Base-by-base conservation (phyloP, 2,113 vertebrate species). In the Meriones unguiculatus region DNA sequence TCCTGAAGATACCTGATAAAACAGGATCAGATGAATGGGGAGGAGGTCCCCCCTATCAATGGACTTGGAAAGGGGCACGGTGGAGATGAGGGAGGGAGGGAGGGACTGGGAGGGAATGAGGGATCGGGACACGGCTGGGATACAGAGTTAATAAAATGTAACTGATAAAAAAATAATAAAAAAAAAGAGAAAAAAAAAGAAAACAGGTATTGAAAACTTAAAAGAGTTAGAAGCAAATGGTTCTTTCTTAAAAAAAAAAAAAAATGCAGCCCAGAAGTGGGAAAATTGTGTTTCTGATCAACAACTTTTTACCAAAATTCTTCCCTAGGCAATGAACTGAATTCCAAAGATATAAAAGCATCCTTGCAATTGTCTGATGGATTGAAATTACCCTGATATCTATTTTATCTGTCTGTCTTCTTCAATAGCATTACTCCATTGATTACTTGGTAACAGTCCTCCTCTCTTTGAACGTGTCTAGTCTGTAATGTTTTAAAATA, bases 401-500 rank as follows among this genome's bases (percentile, higher is more conserved):
- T 5, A 10, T 90, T 57, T 70, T 14, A 89, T n/a, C 87, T n/a
- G 17, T 20, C 13, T 28, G 9, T 90, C 35, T 90, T 13, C 90
- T 95, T 76, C 96, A 94, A 93, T 89, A 86, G 46, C 38, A 76
- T 85, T 64, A 92, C 13, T 78, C 89, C 86, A 13, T 62, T 87
- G 77, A 94, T 75, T 87, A n/a, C 32, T 95, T 91, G 89, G 4
- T 18, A 78, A 65, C 64, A 57, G 3, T 35, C 10, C 4, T 9
- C 1, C 1, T 41, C 20, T 85, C 28, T 90, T 73, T 30, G 22
- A 95, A 89, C 9, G 22, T 75, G 20, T 91, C 78, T 82, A 75
- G 35, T 88, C 81, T 72, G 89, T 93, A 73, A 64, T 82, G 24
- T 96, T 97, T 78, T 5, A 72, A 95, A 92, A 69, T 90, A 95